Evolutionary conservation across 2,797 vertebrate genomes (phyloP).

Genomic region (Nannoperca australis): DNA sequence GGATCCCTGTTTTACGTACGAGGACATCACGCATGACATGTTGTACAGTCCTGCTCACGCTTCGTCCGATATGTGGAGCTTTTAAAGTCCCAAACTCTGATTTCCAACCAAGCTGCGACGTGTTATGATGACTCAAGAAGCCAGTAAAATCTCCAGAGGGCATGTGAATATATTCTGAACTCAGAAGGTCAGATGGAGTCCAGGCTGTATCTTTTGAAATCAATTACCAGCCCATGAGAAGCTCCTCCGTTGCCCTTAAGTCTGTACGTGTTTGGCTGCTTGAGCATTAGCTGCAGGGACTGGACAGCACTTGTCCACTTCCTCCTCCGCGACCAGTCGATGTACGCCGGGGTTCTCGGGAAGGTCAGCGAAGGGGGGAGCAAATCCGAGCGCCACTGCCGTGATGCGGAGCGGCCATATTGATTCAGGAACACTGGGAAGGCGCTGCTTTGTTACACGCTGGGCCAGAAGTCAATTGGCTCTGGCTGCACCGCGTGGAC

Average conservation of each 20-base stretch:
- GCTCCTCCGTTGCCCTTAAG: constrained; percentile 39
- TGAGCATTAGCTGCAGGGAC: constrained; percentile 48
- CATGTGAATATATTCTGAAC: constrained; percentile 23
- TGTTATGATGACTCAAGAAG: background rate
- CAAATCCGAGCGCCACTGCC: constrained; percentile 64
- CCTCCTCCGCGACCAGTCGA: constrained; percentile 63
- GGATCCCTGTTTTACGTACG: no score
- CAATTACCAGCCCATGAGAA: constrained; percentile 25
- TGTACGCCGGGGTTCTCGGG: constrained; percentile 56
- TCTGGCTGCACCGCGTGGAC: constrained; percentile 66
- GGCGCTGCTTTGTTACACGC: constrained; percentile 68
- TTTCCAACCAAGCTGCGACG: background rate
- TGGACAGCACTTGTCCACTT: constrained; percentile 52
- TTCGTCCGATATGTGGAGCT: background rate
- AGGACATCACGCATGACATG: background rate
- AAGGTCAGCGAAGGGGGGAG: constrained; percentile 73
- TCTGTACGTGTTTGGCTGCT: constrained; percentile 29
- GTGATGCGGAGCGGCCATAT: constrained; percentile 70
- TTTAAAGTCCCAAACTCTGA: background rate
- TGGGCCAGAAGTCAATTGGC: constrained; percentile 78
- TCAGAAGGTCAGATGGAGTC: constrained; percentile 23
- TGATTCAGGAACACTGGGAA: constrained; percentile 75
- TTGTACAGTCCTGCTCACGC: no score
- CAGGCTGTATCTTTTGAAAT: constrained; percentile 37
- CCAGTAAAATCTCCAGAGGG: background rate